Evolutionary conservation across 2,113 vertebrate genomes (phyloP), one percentile per base, ranked within the genome.

Genomic region (Natator depressus): DNA sequence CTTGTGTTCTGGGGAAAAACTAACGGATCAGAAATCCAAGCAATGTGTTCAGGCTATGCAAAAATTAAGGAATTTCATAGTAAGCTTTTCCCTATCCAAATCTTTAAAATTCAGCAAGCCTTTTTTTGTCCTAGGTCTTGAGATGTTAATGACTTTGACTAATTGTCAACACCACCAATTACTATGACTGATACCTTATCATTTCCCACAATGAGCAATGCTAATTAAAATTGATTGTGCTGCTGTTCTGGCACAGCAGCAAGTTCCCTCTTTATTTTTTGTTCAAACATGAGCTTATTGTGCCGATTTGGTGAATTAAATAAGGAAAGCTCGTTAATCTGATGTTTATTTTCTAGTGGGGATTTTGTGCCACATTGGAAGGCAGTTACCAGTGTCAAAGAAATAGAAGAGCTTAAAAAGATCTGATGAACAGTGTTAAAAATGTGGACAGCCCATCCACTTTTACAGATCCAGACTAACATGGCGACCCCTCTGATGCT

Each of bases 171-270:
- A 98, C 97, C 98, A 97, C 97, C 98, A 98, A 97, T 98, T 98
- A 98, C 97, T 98, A 95, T 98, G 96, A 98, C 98, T 98, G 98
- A 98, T 98, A 99, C 98, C 97, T 98, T 98, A 99, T 98, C 98
- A 98, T 99, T 98, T 98, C 97, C 97, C 97, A 98, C 98, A 98
- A 98, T 98, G 97, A 98, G 86, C 96, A 97, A 97, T 98, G 97
- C 98, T 99, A 99, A 99, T 99, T 98, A 98, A 98, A 98, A 98
- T 97, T 97, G 98, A 98, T 98, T 98, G 95, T 97, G 75, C 96
- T 97, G 93, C 91, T 97, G 96, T 94, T 98, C 97, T 98, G 95
- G 91, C 97, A 96, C 97, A 97, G 96, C 96, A 95, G 97, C 95
- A 89, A 97, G 95, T 96, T 96, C 86, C 90, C 94, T 94, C 97